phyloP scores from a whole-genome alignment of 2,888 invertebrate genomes.

The Idaea straminata region DNA sequence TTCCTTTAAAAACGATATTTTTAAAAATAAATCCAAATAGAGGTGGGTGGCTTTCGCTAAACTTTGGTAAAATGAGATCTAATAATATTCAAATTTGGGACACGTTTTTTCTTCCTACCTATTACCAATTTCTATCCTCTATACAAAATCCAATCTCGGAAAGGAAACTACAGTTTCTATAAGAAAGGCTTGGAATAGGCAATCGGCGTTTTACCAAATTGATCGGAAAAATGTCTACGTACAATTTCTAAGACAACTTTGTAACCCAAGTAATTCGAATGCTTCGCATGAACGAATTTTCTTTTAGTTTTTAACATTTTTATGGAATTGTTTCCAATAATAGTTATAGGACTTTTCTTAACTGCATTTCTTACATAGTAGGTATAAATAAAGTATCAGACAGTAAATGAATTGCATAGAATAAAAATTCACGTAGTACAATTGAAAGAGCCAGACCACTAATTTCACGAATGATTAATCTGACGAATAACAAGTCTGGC shows the following conservation, averaged over 20 bases:
- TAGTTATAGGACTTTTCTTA: not conserved
- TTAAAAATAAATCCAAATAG: not conserved
- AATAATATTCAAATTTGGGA: not conserved
- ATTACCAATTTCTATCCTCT: not conserved
- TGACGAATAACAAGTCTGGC: too few relatives aligned
- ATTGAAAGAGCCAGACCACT: too few relatives aligned
- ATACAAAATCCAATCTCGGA: not conserved
- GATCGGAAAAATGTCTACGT: slow-evolving; percentile 1
- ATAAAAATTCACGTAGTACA: too few relatives aligned
- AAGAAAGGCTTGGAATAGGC: not conserved
- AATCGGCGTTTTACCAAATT: not conserved
- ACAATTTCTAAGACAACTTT: not conserved
- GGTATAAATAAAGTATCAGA: not conserved
- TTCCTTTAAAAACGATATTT: not conserved
- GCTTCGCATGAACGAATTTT: not conserved
- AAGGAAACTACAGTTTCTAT: not conserved
- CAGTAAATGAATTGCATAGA: too few relatives aligned
- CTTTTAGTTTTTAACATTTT: not conserved
- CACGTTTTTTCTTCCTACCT: not conserved
- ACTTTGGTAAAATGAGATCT: not conserved
- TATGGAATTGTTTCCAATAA: not conserved
- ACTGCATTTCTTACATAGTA: not conserved
- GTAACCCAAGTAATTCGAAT: not conserved
- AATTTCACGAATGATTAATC: too few relatives aligned
- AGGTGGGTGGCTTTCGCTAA: not conserved